phyloP scores from a whole-genome alignment of 2,797 vertebrate genomes.

The Meda fulgida region DNA sequence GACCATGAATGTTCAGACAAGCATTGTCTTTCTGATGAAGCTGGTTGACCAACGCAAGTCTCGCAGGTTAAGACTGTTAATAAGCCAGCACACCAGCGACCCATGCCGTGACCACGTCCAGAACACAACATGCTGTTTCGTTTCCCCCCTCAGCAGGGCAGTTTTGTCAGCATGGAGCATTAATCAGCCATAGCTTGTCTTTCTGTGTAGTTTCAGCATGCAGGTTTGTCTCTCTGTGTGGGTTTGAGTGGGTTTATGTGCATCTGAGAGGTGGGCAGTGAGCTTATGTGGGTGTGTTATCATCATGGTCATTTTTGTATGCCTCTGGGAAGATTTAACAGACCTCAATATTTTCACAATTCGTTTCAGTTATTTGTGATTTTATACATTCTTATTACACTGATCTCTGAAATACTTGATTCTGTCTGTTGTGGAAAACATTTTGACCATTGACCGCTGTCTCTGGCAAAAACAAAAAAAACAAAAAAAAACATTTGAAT shows the following conservation, averaged over 20 bases:
- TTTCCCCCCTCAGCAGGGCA: not conserved
- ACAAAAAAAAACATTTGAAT: not conserved
- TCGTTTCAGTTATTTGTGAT: not conserved
- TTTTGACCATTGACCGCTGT: not conserved
- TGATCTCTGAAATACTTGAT: not conserved
- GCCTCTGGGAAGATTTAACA: not conserved
- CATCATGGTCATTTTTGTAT: not conserved
- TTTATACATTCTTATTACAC: not conserved
- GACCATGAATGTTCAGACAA: not conserved
- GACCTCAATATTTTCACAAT: not conserved
- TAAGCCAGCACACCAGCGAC: not conserved
- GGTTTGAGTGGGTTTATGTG: constrained; percentile 35
- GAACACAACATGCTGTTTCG: not conserved
- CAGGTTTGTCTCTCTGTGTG: not conserved
- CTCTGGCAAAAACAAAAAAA: too few relatives aligned
- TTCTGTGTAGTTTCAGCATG: constrained; percentile 19
- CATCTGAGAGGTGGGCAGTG: constrained; percentile 8
- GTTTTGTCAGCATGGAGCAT: constrained; percentile 25
- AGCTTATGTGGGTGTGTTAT: constrained; percentile 4
- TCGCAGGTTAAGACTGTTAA: not conserved
- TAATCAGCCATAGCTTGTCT: constrained; percentile 6
- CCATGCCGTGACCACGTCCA: not conserved
- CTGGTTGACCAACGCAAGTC: not conserved
- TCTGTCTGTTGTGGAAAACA: not conserved
- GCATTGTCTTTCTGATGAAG: not conserved